Conservation (phyloP, 2,113 vertebrate genomes). For the Lynx canadensis region DNA sequence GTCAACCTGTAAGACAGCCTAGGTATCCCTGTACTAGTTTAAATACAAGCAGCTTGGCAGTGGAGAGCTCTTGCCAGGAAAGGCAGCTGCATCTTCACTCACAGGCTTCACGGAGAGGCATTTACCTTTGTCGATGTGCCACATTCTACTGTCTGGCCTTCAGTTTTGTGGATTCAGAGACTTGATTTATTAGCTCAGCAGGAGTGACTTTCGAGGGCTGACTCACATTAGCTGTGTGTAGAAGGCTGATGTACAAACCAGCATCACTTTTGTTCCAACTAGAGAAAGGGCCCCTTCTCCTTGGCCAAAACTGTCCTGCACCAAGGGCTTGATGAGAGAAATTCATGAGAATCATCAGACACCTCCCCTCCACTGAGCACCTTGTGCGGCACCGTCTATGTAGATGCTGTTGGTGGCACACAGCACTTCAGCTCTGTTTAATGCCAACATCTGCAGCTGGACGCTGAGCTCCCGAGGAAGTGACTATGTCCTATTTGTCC, state of each 20-base stretch:
- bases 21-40: neutral
- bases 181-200: neutral
- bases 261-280: neutral
- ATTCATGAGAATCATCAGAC: neutral
- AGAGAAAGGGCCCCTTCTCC: neutral
- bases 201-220: neutral
- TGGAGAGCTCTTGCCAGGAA: neutral
- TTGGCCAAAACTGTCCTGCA: neutral
- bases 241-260: neutral
- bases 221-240: neutral
- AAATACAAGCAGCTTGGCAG: neutral
- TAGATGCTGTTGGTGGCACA: accelerated
- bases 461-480: neutral
- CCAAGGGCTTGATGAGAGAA: neutral
- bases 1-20: neutral
- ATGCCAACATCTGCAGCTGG: neutral
- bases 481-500: accelerated
- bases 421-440: neutral
- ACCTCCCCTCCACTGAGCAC: neutral
- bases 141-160: neutral
- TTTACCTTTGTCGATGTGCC: neutral
- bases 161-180: neutral
- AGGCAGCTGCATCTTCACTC: neutral
- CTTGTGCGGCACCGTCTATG: no score
- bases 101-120: neutral